phyloP scores from a whole-genome alignment of 1,140 invertebrate species.

The Panulirus ornatus region DNA sequence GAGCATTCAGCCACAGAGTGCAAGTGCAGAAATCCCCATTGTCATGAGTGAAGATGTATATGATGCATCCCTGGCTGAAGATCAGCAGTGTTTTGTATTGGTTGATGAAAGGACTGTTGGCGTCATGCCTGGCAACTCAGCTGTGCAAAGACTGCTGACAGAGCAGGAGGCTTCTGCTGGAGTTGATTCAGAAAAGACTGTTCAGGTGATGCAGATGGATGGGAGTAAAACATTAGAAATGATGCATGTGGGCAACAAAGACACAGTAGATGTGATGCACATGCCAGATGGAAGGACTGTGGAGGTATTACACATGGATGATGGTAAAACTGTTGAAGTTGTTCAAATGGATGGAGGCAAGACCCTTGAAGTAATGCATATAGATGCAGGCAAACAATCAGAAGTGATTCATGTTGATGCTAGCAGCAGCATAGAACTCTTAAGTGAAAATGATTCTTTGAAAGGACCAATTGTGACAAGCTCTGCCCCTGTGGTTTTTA shows the following conservation, averaged over 20 bases:
- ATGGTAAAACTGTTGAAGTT: conserved; percentile 52
- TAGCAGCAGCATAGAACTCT: conserved; percentile 35
- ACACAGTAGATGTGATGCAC: conserved; percentile 23
- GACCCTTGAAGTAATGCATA: conserved; percentile 56
- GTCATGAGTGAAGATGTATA: conserved; percentile 46
- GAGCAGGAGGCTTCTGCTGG: conserved; percentile 19
- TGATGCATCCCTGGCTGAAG: not conserved
- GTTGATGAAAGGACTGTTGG: conserved; percentile 41
- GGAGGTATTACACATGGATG: conserved; percentile 39
- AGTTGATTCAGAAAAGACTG: not conserved
- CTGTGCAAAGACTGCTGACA: conserved; percentile 34
- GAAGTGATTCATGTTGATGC: conserved; percentile 47
- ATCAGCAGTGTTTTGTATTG: conserved; percentile 51
- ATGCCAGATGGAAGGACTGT: conserved; percentile 41
- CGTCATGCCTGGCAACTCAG: conserved; percentile 29
- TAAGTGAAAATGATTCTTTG: conserved; percentile 12
- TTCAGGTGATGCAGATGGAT: conserved; percentile 40
- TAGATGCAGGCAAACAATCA: conserved; percentile 49
- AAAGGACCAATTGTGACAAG: conserved; percentile 20
- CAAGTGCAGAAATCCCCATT: conserved; percentile 35
- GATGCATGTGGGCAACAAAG: conserved; percentile 14
- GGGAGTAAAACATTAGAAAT: conserved; percentile 17
- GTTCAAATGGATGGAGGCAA: conserved; percentile 57
- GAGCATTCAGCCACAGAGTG: not conserved
- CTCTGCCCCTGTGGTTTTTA: conserved; percentile 9